Percentiles rank a stretch among this genome's conserved stretches.
These are phyloP conservation scores for Plebejus argus DNA, from an alignment of 2,888 invertebrate genomes.

Conservation along the genomic window DNA sequence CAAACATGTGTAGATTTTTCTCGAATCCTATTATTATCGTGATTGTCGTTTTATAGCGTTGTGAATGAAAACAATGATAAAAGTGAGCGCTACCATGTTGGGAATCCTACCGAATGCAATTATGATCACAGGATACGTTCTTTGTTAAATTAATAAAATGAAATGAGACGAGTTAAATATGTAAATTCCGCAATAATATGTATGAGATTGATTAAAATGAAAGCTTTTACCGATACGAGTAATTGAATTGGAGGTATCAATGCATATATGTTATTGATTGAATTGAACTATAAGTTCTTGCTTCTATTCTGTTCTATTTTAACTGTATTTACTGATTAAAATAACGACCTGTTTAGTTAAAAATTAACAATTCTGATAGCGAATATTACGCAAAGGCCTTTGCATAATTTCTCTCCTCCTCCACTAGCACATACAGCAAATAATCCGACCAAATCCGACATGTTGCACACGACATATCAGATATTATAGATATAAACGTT, in stretches of 20 bases:
- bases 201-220: background rate
- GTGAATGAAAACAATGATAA: conserved; percentile 8
- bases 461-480: no score
- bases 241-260: background rate
- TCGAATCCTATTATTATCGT: conserved; percentile 1
- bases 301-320: no score
- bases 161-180: background rate
- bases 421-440: no score
- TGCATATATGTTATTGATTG: background rate
- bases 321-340: no score
- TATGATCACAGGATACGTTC: background rate
- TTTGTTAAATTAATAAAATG: background rate
- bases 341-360: no score
- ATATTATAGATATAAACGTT: no score
- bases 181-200: background rate
- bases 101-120: background rate
- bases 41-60: background rate
- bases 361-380: no score
- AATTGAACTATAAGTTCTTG: no score
- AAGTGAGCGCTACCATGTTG: background rate
- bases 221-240: background rate
- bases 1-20: background rate
- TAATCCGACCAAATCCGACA: no score
- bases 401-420: no score
- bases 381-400: no score